phyloP scores from a whole-genome alignment of 1,140 invertebrate species.

The Matsumurasca onukii region DNA sequence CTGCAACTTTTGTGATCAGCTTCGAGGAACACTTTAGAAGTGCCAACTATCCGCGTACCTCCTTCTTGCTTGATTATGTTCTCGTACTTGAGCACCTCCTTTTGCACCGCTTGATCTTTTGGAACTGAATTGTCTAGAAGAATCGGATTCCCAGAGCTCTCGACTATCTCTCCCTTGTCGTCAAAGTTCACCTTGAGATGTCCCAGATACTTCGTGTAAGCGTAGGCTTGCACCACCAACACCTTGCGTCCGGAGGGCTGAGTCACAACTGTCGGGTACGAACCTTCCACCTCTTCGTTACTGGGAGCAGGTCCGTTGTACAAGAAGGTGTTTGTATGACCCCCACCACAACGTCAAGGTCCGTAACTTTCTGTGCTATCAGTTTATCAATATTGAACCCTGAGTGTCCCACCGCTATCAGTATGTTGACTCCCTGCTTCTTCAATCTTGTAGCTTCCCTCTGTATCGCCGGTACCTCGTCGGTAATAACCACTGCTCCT shows the following conservation, averaged over 20 bases:
- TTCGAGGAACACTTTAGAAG: conserved; percentile 64
- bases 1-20: conserved; percentile 60
- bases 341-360: conserved; percentile 89
- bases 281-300: conserved; percentile 63
- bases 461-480: conserved; percentile 71
- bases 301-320: conserved; percentile 61
- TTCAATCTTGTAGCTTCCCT: conserved; percentile 67
- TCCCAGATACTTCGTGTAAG: conserved; percentile 90
- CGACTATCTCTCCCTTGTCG: conserved; percentile 65
- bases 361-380: conserved; percentile 77
- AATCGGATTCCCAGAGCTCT: conserved; percentile 76
- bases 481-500: too few species aligned
- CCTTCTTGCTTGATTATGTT: conserved; percentile 40
- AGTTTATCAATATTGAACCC: conserved; percentile 74
- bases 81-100: neutral
- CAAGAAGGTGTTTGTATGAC: conserved; percentile 86
- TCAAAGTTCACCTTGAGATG: conserved; percentile 73
- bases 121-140: conserved; percentile 65
- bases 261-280: conserved; percentile 74
- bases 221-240: conserved; percentile 88
- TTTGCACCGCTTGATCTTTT: conserved; percentile 44
- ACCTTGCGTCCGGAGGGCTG: conserved; percentile 70
- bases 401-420: conserved; percentile 89
- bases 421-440: conserved; percentile 57
- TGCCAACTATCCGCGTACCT: conserved; percentile 55